A percentile compares a stretch with the other conserved stretches of the same genome.
Evolutionary conservation across 2,113 vertebrate species (phyloP).

Genomic region (Scartelaos histophorus): DNA sequence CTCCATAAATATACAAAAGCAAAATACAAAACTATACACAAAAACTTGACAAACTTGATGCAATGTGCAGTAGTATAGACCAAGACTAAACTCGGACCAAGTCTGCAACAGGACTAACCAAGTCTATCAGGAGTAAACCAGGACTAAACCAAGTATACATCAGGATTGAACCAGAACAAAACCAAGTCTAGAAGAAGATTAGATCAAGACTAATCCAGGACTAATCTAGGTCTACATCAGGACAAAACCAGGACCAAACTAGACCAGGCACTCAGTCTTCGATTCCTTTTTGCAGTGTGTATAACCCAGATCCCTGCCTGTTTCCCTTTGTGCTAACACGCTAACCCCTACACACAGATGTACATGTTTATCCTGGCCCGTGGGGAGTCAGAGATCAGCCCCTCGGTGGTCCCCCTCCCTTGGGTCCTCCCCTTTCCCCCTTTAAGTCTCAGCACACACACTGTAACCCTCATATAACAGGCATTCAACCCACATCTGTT

Average conservation of each 20-base stretch:
- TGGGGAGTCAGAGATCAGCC: constrained; percentile 50
- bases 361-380: constrained; percentile 59
- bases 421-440: constrained; percentile 47
- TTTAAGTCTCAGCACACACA: constrained; percentile 24
- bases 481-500: constrained; percentile 66
- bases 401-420: constrained; percentile 53
- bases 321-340: constrained; percentile 61
- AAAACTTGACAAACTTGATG: no score
- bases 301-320: constrained; percentile 21
- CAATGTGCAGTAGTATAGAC: no score
- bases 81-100: no score
- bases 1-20: no score
- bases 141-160: no score
- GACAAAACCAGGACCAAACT: no score
- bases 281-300: neutral
- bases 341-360: constrained; percentile 68
- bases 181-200: no score
- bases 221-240: neutral
- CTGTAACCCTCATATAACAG: constrained; percentile 54
- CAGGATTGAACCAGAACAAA: no score
- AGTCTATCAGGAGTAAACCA: no score
- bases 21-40: no score
- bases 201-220: no score
- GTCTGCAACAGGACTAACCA: no score
- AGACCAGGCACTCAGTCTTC: neutral